These are phyloP conservation scores for Naso thynnoides DNA, from an alignment of 2,797 vertebrate genomes.

Conservation along the genomic window DNA sequence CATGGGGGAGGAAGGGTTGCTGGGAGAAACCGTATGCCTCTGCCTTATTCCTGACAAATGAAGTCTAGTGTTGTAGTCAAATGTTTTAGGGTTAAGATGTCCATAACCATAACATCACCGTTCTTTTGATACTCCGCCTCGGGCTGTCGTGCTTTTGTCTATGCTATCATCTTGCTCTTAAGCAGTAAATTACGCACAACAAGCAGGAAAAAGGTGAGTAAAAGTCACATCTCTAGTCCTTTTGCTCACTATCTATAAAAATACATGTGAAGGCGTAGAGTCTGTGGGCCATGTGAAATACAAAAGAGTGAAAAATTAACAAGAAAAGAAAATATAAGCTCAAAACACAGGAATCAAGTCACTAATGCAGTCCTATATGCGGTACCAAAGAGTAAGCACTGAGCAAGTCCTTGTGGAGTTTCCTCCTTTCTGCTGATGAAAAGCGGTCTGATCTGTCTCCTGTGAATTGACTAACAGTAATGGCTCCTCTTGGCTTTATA, in stretches of 20 bases:
- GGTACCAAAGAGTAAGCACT: constrained; percentile 31
- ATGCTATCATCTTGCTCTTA: constrained; percentile 9
- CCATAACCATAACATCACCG: constrained; percentile 14
- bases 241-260: constrained; percentile 9
- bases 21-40: constrained; percentile 17
- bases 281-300: constrained; percentile 11
- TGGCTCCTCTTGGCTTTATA: constrained; percentile 51
- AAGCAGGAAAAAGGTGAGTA: constrained; percentile 18
- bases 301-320: constrained; percentile 5
- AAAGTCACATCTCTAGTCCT: constrained; percentile 17
- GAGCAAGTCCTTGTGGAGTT: constrained; percentile 25
- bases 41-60: constrained; percentile 29
- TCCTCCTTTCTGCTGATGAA: constrained; percentile 50
- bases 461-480: constrained; percentile 61
- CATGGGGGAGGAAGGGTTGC: not conserved
- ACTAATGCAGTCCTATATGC: constrained; percentile 44
- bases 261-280: constrained; percentile 1
- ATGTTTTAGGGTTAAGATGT: constrained; percentile 28
- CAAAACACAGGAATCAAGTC: constrained; percentile 38
- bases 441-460: constrained; percentile 55
- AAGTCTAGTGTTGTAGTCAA: constrained; percentile 29
- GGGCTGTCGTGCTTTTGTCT: constrained; percentile 3
- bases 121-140: constrained; percentile 29
- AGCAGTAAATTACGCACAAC: constrained; percentile 31
- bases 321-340: constrained; percentile 11